Base-by-base conservation (phyloP, 64 coral and sea anemone species). In the Pocillopora verrucosa region DNA sequence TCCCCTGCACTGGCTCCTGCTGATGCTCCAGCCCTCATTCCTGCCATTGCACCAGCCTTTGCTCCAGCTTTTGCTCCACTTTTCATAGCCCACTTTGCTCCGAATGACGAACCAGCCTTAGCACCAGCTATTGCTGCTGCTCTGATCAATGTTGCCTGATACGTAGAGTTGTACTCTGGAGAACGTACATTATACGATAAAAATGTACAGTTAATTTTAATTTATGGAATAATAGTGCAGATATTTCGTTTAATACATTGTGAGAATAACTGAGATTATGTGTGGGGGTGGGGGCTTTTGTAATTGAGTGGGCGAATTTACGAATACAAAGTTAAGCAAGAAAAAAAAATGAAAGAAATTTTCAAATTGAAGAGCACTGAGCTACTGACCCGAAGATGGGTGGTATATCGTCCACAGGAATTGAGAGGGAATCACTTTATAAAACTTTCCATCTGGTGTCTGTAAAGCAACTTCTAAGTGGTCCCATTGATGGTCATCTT, bases 401-500 rank as follows among this genome's bases (percentile, higher is more conserved):
- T 24, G 76, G 1, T 17, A 15, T 41, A 78, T 73, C 12, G 94
- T 95, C 90, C 90, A 92, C 7, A 95, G 79, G 61, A 89, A 92
- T 62, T 89, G 26, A 13, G 79, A 76, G 19, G 89, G 85, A 56
- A 95, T 95, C 24, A 90, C 90, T 34, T 86, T 80, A 16, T 92
- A 86, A 15, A 81, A 35, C 20, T 75, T 62, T 36, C 73, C 59
- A 20, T 89, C 91, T n/a, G 94, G 94, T 22, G 80, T 89, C 80
- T 91, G 63, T 15, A 95, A 56, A 9, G 78, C 94, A 62, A 95
- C 94, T 19, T 65, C 75, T 0, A 95, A 81, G 16, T 76, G 34
- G 75, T 95, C 94, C 3, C 26, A 4, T 67, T 91, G 86, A 77
- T 89, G 88, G 67, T 92, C 80, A 34, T 92, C 86, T 86, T 95